These are phyloP conservation scores for Chaetodon trifasciatus DNA, from an alignment of 2,797 vertebrate species.

Conservation along the genomic window DNA sequence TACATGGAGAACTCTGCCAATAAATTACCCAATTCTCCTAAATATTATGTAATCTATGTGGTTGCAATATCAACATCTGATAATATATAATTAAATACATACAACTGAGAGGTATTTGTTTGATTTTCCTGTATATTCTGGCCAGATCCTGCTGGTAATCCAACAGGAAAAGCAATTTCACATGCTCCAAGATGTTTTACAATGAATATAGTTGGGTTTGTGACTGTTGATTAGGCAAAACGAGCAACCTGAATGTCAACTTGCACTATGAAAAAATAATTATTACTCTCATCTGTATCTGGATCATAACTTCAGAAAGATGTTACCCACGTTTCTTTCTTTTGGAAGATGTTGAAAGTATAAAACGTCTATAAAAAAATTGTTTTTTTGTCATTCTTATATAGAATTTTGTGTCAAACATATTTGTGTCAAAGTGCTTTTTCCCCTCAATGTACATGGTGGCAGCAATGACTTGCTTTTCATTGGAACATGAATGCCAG, in stretches of 20 bases:
- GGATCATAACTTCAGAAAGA: not conserved
- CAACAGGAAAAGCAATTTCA: not conserved
- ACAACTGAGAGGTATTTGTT: not conserved
- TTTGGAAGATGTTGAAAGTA: not conserved
- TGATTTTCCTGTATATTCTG: not conserved
- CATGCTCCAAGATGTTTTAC: not conserved
- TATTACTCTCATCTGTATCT: too few species aligned
- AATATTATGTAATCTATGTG: conserved; percentile 16
- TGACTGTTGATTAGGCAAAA: not conserved
- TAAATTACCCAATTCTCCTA: conserved; percentile 30
- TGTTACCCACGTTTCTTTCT: not conserved
- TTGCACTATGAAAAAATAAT: not conserved
- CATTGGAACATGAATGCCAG: too few species aligned
- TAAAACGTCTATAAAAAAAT: not conserved
- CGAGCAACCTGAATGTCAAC: not conserved
- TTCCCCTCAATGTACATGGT: too few species aligned
- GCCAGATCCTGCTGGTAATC: not conserved
- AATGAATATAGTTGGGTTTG: not conserved
- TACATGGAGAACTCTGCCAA: conserved; percentile 43
- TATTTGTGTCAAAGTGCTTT: too few species aligned
- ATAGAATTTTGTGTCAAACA: not conserved
- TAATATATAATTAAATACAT: not conserved
- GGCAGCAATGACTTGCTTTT: too few species aligned
- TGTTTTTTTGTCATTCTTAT: too few species aligned
- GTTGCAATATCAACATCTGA: not conserved